A percentile compares a stretch with the other conserved stretches of the same genome.
These are phyloP conservation scores for Petrophora chlorosata DNA, from an alignment of 2,888 invertebrate species.

Conservation along the genomic window DNA sequence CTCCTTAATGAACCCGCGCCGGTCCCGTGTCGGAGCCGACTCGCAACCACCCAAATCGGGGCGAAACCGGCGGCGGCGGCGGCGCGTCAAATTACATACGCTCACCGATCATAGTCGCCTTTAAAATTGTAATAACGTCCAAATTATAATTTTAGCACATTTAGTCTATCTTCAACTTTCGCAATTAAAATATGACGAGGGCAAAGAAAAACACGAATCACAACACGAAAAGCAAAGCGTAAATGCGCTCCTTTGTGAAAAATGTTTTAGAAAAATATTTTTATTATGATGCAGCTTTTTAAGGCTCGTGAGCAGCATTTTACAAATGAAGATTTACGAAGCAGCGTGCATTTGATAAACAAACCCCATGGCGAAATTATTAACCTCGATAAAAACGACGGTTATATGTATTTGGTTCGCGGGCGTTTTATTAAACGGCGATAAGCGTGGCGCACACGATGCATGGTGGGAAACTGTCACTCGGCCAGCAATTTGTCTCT, in stretches of 20 bases:
- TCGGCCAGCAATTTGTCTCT: slow-evolving; percentile 67
- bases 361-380: slow-evolving; percentile 4
- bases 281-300: slow-evolving; percentile 16
- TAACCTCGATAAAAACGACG: slow-evolving; percentile 11
- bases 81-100: slow-evolving; percentile 39
- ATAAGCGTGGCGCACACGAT: neutral
- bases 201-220: slow-evolving; percentile 19
- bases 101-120: slow-evolving; percentile 27
- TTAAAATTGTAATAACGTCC: slow-evolving; percentile 24
- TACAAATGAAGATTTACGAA: slow-evolving; percentile 14
- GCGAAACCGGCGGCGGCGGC: slow-evolving; percentile 16
- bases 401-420: neutral
- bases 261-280: slow-evolving; percentile 16
- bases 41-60: slow-evolving; percentile 30
- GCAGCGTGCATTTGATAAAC: slow-evolving; percentile 1
- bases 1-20: slow-evolving; percentile 74
- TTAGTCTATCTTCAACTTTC: slow-evolving; percentile 25
- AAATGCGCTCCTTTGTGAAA: slow-evolving; percentile 20
- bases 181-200: slow-evolving; percentile 27
- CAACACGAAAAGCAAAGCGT: slow-evolving; percentile 8
- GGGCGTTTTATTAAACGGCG: slow-evolving; percentile 4
- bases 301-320: neutral
- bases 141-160: slow-evolving; percentile 24
- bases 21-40: slow-evolving; percentile 42
- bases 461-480: slow-evolving; percentile 58